Conservation (phyloP, 1,140 invertebrate genomes). For the Papilio polytes region DNA sequence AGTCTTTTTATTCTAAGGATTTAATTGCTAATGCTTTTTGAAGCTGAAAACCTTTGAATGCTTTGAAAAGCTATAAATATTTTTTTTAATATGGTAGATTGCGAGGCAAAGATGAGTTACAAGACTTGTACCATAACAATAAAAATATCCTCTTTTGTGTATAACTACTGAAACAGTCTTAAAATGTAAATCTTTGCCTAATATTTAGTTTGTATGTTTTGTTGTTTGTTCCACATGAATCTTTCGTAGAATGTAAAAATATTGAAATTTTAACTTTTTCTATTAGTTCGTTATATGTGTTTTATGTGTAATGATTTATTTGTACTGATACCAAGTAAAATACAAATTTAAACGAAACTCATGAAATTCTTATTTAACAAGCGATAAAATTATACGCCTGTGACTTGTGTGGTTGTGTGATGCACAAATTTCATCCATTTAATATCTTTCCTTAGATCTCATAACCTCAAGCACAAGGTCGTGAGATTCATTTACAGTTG, state of each 20-base stretch:
- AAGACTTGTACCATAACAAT: background rate
- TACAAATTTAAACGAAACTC: background rate
- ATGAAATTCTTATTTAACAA: conserved; percentile 14
- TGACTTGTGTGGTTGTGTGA: background rate
- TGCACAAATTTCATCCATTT: background rate
- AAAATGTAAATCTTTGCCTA: background rate
- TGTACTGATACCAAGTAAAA: background rate
- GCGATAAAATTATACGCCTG: background rate
- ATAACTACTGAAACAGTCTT: too few relatives aligned
- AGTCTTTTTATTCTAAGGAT: background rate
- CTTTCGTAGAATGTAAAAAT: background rate
- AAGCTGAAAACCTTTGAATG: too few relatives aligned
- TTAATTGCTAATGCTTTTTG: background rate
- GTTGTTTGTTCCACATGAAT: background rate
- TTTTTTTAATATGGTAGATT: background rate
- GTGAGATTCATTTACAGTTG: too few relatives aligned
- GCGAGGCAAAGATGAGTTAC: background rate
- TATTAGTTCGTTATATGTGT: background rate
- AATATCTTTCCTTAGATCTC: conserved; percentile 2
- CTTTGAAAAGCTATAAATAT: conserved; percentile 1
- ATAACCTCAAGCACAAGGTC: too few relatives aligned
- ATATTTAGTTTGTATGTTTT: background rate
- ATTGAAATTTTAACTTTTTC: background rate
- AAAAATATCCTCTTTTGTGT: background rate
- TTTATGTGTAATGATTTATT: conserved; percentile 23